These are phyloP conservation scores for Plecotus auritus DNA, from an alignment of 2,113 vertebrate species.

Conservation along the genomic window DNA sequence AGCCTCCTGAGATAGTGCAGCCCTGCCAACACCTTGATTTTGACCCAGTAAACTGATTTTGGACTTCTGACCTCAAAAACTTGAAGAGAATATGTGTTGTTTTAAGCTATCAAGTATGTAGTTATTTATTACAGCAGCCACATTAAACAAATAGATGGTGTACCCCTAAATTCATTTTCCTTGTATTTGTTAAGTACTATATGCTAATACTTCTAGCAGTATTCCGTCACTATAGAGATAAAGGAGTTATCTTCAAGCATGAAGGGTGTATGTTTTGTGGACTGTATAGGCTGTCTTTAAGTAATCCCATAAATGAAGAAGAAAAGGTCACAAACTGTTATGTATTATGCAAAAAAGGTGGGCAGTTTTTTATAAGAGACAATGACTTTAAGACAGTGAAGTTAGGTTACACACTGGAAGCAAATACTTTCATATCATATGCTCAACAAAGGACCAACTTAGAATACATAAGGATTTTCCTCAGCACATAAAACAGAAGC, in stretches of 20 bases:
- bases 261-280: background rate
- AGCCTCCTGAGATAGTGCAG: fast-evolving
- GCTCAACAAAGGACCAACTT: background rate
- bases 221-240: background rate
- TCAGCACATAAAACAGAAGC: background rate
- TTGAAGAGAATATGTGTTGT: background rate
- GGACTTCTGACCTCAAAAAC: background rate
- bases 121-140: background rate
- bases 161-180: background rate
- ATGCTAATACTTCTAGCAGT: background rate
- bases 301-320: background rate
- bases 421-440: background rate
- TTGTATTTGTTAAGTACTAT: background rate
- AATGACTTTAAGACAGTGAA: background rate
- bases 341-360: background rate
- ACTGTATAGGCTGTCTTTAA: background rate
- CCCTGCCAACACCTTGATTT: background rate
- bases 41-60: background rate
- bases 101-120: background rate
- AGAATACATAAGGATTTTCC: background rate
- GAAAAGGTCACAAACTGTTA: background rate
- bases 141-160: background rate
- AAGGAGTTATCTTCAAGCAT: background rate
- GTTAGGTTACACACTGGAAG: background rate
- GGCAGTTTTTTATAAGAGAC: background rate